These are phyloP conservation scores for Cettia cetti DNA, from an alignment of 2,113 vertebrate species.

Conservation along the genomic window DNA sequence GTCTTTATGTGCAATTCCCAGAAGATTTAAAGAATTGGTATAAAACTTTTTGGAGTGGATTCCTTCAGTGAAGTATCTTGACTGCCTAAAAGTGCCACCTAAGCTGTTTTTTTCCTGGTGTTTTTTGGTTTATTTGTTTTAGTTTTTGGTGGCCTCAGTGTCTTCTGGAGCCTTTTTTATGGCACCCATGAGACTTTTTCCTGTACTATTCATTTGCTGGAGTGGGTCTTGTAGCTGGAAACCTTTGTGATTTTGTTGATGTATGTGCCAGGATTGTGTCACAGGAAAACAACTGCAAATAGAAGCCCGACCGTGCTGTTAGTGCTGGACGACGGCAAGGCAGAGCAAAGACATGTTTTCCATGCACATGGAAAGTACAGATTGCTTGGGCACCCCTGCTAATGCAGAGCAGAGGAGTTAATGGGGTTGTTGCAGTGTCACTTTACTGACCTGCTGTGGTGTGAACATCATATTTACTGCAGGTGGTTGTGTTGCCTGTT, in stretches of 20 bases:
- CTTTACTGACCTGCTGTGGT: not conserved
- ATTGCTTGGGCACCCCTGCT: not conserved
- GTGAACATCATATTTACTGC: not conserved
- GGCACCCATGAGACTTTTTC: not conserved
- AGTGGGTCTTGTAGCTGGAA: not conserved
- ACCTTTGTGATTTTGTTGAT: not conserved
- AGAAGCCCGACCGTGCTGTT: not conserved
- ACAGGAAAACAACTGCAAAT: not conserved
- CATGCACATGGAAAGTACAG: not conserved
- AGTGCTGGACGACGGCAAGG: not conserved
- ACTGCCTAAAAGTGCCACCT: not conserved
- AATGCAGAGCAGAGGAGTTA: not conserved
- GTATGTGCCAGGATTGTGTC: accelerated
- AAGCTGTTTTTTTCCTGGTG: accelerated
- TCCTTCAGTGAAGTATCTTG: not conserved
- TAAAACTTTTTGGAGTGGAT: not conserved
- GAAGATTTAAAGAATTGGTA: not conserved
- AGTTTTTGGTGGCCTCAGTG: not conserved
- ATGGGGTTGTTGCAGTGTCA: not conserved
- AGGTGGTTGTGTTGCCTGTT: not conserved
- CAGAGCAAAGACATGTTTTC: not conserved
- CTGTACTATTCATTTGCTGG: not conserved
- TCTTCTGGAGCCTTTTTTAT: not conserved
- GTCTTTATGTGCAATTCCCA: not conserved
- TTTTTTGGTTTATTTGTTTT: not conserved